Conservation (phyloP, 2,888 invertebrate genomes). For the Rotaria socialis region DNA sequence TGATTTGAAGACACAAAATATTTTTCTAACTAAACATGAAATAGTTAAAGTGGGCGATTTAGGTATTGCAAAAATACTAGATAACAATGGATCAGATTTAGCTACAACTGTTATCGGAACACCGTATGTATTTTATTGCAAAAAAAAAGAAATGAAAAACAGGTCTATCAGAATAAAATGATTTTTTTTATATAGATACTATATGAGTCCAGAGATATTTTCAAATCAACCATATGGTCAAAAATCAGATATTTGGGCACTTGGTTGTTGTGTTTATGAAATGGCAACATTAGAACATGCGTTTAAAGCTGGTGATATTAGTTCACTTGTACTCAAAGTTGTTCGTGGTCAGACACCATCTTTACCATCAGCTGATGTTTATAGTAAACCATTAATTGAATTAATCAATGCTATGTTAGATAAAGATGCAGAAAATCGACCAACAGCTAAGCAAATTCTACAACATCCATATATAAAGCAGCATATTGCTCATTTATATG, state of each 20-base stretch:
- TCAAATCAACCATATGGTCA: constrained; percentile 61
- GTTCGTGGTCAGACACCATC: constrained; percentile 59
- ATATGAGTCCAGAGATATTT: constrained; percentile 62
- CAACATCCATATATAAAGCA: constrained; percentile 48
- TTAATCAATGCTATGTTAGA: constrained; percentile 58
- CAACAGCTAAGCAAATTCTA: constrained; percentile 58
- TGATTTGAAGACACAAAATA: constrained; percentile 61
- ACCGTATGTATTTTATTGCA: constrained; percentile 51
- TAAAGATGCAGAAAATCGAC: constrained; percentile 58
- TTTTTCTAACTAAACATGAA: constrained; percentile 60
- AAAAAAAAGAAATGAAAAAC: neutral
- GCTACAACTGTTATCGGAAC: constrained; percentile 61
- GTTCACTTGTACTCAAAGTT: constrained; percentile 60
- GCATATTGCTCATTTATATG: constrained; percentile 39
- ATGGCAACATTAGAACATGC: constrained; percentile 61
- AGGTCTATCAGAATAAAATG: no score
- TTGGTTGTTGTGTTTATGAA: constrained; percentile 62
- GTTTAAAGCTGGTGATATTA: constrained; percentile 61
- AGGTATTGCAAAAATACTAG: constrained; percentile 61
- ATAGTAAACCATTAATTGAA: constrained; percentile 56
- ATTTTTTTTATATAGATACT: constrained; percentile 50
- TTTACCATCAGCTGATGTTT: constrained; percentile 59
- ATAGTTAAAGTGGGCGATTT: constrained; percentile 62
- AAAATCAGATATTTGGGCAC: constrained; percentile 62
- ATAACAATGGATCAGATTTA: constrained; percentile 58